Conservation (phyloP, 2,888 invertebrate species). For the Tenthredo notha region DNA sequence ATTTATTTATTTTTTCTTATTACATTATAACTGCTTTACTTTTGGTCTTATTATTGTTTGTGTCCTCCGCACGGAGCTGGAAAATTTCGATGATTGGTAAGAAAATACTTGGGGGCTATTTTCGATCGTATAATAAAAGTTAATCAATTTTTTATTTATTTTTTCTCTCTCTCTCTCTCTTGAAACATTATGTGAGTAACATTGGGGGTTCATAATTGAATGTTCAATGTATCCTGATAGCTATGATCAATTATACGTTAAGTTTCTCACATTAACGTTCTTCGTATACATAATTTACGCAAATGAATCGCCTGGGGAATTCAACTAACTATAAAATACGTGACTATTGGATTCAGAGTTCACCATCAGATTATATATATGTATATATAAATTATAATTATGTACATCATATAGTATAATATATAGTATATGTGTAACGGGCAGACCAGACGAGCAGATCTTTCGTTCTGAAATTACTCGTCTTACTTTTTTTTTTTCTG, state of each 20-base stretch:
- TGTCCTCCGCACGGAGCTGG: neutral
- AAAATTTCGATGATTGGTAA: neutral
- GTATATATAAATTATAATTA: neutral
- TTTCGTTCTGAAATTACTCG: slow-evolving; percentile 15
- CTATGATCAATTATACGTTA: neutral
- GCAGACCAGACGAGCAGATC: slow-evolving; percentile 38
- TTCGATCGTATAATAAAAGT: neutral
- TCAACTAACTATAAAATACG: neutral
- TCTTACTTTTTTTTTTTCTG: slow-evolving; percentile 4
- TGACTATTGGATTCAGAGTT: neutral
- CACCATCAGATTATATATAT: neutral
- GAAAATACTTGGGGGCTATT: neutral
- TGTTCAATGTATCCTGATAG: neutral
- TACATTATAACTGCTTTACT: neutral
- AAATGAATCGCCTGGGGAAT: neutral
- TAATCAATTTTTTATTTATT: neutral
- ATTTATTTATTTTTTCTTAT: neutral
- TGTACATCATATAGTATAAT: neutral
- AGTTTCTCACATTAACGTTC: neutral
- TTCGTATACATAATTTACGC: neutral
- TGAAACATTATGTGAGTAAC: neutral
- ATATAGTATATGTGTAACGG: slow-evolving; percentile 17
- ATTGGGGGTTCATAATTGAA: neutral
- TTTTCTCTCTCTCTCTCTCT: neutral
- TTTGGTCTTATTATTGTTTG: neutral